Percentiles rank a stretch among this genome's conserved stretches.
Conservation (phyloP, 2,113 vertebrate species). For the Erpornis zantholeuca region DNA sequence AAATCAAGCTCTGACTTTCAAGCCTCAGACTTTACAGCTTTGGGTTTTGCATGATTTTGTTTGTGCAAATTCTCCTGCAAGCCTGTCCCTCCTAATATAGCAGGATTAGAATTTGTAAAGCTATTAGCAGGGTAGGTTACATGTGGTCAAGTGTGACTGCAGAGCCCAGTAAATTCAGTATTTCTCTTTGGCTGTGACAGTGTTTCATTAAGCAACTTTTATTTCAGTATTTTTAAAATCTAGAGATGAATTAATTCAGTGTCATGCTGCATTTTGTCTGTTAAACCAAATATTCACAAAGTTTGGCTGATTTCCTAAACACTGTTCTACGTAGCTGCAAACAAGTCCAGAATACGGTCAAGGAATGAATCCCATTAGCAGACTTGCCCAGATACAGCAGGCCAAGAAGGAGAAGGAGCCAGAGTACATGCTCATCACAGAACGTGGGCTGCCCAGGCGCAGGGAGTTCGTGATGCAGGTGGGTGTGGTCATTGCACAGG, state of each 20-base stretch:
- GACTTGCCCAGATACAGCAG: conserved; percentile 97
- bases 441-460: conserved; percentile 91
- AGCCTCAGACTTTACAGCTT: not conserved
- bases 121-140: not conserved
- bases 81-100: not conserved
- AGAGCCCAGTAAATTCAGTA: not conserved
- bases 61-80: not conserved
- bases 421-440: conserved; percentile 90
- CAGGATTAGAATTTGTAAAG: not conserved
- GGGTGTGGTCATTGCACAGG: not conserved
- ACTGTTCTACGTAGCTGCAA: conserved; percentile 78
- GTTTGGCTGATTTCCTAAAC: not conserved
- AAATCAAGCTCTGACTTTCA: not conserved
- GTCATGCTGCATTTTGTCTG: not conserved
- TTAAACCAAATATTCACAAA: not conserved
- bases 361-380: conserved; percentile 98
- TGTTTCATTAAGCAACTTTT: not conserved
- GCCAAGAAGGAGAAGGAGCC: conserved; percentile 98
- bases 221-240: not conserved
- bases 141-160: not conserved
- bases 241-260: not conserved
- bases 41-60: not conserved
- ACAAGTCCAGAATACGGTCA: conserved; percentile 94
- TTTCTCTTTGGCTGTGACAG: not conserved
- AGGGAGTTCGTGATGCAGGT: conserved; percentile 99